A percentile compares a stretch with the other conserved stretches of the same genome.
Evolutionary conservation across 2,113 vertebrate genomes (phyloP).

Genomic region (Sminthopsis crassicaudata): DNA sequence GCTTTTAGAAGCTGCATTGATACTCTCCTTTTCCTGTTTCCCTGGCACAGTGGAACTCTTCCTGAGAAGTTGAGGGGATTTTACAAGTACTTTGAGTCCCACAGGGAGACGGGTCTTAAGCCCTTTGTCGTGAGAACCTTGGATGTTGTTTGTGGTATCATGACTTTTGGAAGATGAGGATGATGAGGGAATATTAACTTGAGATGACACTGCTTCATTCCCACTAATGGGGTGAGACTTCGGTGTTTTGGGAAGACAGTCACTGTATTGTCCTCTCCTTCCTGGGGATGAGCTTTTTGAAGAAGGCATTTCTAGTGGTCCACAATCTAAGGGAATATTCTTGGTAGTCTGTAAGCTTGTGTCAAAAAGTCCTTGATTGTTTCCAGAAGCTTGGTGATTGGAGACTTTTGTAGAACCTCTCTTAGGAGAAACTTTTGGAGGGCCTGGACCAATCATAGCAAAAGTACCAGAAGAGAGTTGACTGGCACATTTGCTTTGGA

Average conservation of each 20-base stretch:
- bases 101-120: conserved; percentile 89
- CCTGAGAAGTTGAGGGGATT: conserved; percentile 89
- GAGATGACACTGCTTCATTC: conserved; percentile 81
- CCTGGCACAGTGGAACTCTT: conserved; percentile 88
- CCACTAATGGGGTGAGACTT: conserved; percentile 74
- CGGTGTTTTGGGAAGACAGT: conserved; percentile 76
- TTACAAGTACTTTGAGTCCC: conserved; percentile 90
- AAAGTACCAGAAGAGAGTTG: conserved; percentile 82
- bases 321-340: conserved; percentile 78
- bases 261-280: conserved; percentile 79
- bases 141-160: conserved; percentile 63
- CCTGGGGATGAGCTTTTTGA: conserved; percentile 80
- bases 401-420: conserved; percentile 82
- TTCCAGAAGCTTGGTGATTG: conserved; percentile 83
- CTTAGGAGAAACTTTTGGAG: conserved; percentile 85
- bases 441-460: conserved; percentile 71
- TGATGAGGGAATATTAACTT: conserved; percentile 75
- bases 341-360: conserved; percentile 81
- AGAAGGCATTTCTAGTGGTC: conserved; percentile 79
- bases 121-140: conserved; percentile 84
- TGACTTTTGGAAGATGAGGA: conserved; percentile 74
- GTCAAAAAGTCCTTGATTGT: conserved; percentile 76
- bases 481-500: conserved; percentile 78
- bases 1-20: conserved; percentile 91
- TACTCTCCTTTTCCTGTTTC: conserved; percentile 94